These are phyloP conservation scores for Lampropteryx suffumata DNA, from an alignment of 2,888 invertebrate genomes.

Conservation along the genomic window DNA sequence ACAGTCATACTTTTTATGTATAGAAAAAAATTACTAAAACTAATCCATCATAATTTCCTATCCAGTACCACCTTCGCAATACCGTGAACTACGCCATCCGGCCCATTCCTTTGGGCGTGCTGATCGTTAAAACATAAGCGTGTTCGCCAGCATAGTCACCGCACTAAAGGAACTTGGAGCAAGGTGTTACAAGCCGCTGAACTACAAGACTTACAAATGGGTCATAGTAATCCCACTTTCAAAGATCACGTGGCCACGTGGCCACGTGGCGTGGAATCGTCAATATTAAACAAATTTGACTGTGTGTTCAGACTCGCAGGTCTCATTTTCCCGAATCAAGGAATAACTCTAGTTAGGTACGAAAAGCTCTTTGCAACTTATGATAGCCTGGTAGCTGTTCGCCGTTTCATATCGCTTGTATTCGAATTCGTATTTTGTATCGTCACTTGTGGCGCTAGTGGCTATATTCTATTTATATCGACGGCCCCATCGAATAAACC, in stretches of 20 bases:
- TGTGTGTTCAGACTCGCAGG: background rate
- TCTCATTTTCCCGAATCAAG: background rate
- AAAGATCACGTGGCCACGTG: conserved; percentile 66
- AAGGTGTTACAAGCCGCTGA: conserved; percentile 59
- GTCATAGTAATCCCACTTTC: conserved; percentile 67
- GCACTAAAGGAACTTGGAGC: conserved; percentile 61
- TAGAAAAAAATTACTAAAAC: no score
- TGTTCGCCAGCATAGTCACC: conserved; percentile 63
- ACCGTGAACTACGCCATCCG: conserved; percentile 65
- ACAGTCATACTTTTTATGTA: no score
- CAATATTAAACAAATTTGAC: conserved; percentile 59
- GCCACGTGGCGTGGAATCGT: conserved; percentile 74
- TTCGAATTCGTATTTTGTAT: no score
- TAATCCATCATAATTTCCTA: no score
- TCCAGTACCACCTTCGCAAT: conserved; percentile 67
- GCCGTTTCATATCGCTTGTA: no score
- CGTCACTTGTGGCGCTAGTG: no score
- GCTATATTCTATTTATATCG: no score
- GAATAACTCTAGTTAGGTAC: background rate
- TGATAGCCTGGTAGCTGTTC: conserved; percentile 11
- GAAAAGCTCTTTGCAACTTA: conserved; percentile 1
- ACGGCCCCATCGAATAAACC: no score
- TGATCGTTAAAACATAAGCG: conserved; percentile 63
- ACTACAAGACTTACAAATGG: conserved; percentile 64
- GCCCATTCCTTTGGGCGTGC: conserved; percentile 49